A percentile compares a stretch with the other conserved stretches of the same genome.
These are phyloP conservation scores for Andrena minutula DNA, from an alignment of 2,888 invertebrate genomes.

Conservation along the genomic window DNA sequence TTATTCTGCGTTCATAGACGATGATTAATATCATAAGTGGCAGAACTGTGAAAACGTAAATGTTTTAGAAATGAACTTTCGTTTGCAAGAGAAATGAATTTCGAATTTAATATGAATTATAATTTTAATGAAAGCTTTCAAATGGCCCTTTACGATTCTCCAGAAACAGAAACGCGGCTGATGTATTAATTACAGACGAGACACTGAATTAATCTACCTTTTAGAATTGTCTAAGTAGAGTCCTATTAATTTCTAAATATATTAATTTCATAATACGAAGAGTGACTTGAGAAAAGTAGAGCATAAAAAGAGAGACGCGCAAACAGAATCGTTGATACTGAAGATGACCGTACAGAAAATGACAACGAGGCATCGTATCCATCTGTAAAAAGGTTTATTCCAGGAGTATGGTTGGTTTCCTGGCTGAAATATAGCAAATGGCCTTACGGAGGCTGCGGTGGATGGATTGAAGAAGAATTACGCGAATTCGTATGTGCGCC, in stretches of 20 bases:
- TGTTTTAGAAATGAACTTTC: too few species aligned
- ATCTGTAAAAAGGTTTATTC: slow-evolving; percentile 7
- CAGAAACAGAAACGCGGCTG: too few species aligned
- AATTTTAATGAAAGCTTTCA: too few species aligned
- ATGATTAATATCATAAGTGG: too few species aligned
- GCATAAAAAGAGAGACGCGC: background rate
- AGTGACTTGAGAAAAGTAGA: background rate
- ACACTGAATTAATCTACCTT: background rate
- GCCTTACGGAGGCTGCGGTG: background rate
- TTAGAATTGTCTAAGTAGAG: background rate
- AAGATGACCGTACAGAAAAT: background rate
- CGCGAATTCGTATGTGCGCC: slow-evolving; percentile 13
- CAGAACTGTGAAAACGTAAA: too few species aligned
- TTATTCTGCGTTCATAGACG: too few species aligned
- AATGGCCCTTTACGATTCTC: too few species aligned
- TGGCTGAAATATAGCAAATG: background rate
- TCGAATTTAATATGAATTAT: too few species aligned
- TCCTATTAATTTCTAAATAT: too few species aligned
- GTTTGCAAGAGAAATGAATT: too few species aligned
- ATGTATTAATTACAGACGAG: background rate
- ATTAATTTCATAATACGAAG: background rate
- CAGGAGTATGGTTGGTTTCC: background rate
- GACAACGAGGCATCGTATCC: background rate
- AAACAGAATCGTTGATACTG: slow-evolving; percentile 1
- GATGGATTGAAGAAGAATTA: slow-evolving; percentile 18